These are phyloP conservation scores for Heterochromis multidens DNA, from an alignment of 2,113 vertebrate genomes.

Conservation along the genomic window DNA sequence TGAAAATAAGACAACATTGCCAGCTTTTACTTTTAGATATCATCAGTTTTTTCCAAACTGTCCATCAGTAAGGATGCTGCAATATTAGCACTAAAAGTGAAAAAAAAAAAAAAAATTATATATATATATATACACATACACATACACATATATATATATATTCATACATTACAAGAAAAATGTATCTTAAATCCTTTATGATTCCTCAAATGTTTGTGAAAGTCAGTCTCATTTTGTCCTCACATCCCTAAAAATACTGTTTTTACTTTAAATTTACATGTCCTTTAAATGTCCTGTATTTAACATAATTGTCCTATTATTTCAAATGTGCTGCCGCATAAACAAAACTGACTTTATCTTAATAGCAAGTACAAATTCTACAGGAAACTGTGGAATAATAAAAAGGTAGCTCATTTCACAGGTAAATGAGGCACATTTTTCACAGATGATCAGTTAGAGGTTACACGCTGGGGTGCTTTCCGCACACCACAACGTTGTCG, in stretches of 20 bases:
- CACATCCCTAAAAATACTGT: not conserved
- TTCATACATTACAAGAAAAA: not conserved
- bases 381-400: not conserved
- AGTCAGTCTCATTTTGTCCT: not conserved
- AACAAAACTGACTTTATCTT: not conserved
- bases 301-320: not conserved
- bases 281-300: not conserved
- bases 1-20: not conserved
- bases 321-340: not conserved
- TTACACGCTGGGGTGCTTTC: not conserved
- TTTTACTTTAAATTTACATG: not conserved
- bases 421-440: conserved; percentile 18
- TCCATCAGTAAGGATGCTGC: not conserved
- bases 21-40: not conserved
- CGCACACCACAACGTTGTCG: not conserved
- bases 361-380: not conserved
- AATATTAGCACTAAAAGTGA: not conserved
- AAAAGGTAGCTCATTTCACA: conserved; percentile 9
- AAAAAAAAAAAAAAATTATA: not conserved
- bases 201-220: not conserved
- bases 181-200: not conserved
- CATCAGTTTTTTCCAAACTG: not conserved
- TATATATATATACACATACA: not conserved
- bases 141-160: not conserved
- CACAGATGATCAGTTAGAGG: conserved; percentile 9